These are phyloP conservation scores for Diadegma fenestrale DNA, from an alignment of 2,888 invertebrate genomes.

Conservation along the genomic window DNA sequence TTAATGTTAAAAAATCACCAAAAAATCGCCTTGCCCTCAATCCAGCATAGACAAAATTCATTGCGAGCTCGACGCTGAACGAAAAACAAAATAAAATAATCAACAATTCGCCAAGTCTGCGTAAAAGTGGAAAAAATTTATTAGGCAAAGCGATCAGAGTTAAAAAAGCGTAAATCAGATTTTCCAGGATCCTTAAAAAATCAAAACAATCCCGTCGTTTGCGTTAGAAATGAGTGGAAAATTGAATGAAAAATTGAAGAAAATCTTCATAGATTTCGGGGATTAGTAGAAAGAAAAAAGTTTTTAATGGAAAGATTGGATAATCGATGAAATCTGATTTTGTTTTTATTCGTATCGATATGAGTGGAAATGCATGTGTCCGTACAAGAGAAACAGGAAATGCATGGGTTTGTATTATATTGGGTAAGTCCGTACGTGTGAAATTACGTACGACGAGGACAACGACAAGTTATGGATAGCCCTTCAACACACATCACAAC, in stretches of 20 bases:
- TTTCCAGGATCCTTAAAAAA: background rate
- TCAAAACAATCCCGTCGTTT: background rate
- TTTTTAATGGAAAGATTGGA: background rate
- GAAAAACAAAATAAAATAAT: background rate
- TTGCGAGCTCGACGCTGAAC: background rate
- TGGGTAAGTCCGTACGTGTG: conserved; percentile 35
- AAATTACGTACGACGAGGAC: conserved; percentile 71
- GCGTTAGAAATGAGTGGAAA: background rate
- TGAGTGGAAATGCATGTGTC: conserved; percentile 6
- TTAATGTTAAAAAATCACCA: no score
- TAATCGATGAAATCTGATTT: conserved; percentile 2
- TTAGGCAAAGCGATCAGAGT: background rate
- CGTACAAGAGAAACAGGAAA: background rate
- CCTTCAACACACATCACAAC: conserved; percentile 77
- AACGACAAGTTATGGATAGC: conserved; percentile 82
- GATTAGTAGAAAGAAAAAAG: background rate
- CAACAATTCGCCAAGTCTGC: background rate
- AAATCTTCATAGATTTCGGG: background rate
- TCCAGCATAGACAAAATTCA: background rate
- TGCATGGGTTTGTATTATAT: conserved; percentile 32
- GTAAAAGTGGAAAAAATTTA: background rate
- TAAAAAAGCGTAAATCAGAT: background rate
- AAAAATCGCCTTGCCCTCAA: no score
- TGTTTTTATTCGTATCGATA: conserved; percentile 18
- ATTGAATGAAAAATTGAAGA: background rate